phyloP scores from a whole-genome alignment of 1,140 invertebrate genomes.

The Drosophila ficusphila region DNA sequence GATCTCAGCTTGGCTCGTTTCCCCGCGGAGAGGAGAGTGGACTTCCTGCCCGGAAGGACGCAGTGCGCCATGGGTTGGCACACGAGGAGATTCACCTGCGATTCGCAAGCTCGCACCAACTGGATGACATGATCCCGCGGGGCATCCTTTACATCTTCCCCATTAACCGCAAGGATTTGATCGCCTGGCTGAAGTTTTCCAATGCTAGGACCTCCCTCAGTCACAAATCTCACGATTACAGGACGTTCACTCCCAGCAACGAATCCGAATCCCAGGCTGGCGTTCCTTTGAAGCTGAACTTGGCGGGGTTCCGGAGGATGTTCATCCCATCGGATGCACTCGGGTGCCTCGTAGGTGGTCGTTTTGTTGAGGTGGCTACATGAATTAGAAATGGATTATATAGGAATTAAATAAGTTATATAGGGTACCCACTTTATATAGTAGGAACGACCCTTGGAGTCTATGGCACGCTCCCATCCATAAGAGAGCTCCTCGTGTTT shows the following conservation, averaged over 20 bases:
- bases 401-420: background rate
- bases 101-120: constrained; percentile 91
- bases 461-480: constrained; percentile 94
- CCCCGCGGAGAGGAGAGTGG: constrained; percentile 93
- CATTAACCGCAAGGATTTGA: constrained; percentile 95
- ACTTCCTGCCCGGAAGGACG: constrained; percentile 89
- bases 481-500: constrained; percentile 88
- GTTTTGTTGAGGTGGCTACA: constrained; percentile 94
- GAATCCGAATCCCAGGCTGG: constrained; percentile 95
- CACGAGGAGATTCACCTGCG: constrained; percentile 90
- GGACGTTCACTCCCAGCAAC: constrained; percentile 96
- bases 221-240: constrained; percentile 94
- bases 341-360: constrained; percentile 92
- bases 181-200: constrained; percentile 95
- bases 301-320: constrained; percentile 90
- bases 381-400: no score
- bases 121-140: constrained; percentile 95
- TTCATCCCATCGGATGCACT: constrained; percentile 86
- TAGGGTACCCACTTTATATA: constrained; percentile 92
- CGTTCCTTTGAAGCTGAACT: constrained; percentile 89
- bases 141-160: constrained; percentile 93
- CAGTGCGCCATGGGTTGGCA: constrained; percentile 91
- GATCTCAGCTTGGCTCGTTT: constrained; percentile 92
- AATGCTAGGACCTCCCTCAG: constrained; percentile 94
- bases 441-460: constrained; percentile 90